Percentiles rank a stretch among this genome's conserved stretches.
phyloP scores from a whole-genome alignment of 2,113 vertebrate species.

The Nyctibius bracteatus region DNA sequence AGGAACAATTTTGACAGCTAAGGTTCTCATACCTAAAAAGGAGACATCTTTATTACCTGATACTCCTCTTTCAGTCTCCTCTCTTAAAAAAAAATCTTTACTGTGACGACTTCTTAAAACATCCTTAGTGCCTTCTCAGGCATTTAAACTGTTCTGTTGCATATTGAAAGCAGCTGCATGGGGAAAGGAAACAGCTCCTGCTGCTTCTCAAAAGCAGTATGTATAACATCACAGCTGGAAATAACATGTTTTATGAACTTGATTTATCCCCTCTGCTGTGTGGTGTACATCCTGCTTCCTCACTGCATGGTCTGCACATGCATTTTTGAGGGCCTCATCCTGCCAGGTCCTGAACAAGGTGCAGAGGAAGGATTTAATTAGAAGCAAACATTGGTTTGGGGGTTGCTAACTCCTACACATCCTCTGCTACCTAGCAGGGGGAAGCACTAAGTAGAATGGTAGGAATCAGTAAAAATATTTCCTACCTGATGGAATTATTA shows the following conservation, averaged over 20 bases:
- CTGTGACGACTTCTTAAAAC: background rate
- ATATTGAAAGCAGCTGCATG: slow-evolving; percentile 7
- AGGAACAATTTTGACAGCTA: background rate
- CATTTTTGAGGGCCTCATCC: background rate
- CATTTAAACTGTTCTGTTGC: slow-evolving; percentile 19
- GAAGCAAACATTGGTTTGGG: background rate
- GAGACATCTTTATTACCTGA: background rate
- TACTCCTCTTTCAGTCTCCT: background rate
- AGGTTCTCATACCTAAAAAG: background rate
- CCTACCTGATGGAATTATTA: background rate
- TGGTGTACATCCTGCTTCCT: background rate
- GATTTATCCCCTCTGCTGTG: slow-evolving; percentile 45
- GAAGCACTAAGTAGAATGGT: background rate
- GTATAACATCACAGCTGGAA: slow-evolving; percentile 59
- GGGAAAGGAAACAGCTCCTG: slow-evolving; percentile 39
- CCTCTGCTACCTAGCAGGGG: background rate
- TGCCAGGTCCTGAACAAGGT: background rate
- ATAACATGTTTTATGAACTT: slow-evolving; percentile 52
- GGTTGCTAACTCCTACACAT: background rate
- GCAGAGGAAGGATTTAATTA: slow-evolving; percentile 9
- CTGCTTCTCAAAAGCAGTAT: slow-evolving; percentile 36
- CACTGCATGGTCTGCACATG: background rate
- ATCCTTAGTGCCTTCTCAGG: background rate
- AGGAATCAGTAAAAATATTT: background rate
- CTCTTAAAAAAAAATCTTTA: background rate